Conservation (phyloP, 2,113 vertebrate species). For the Penelope pileata region DNA sequence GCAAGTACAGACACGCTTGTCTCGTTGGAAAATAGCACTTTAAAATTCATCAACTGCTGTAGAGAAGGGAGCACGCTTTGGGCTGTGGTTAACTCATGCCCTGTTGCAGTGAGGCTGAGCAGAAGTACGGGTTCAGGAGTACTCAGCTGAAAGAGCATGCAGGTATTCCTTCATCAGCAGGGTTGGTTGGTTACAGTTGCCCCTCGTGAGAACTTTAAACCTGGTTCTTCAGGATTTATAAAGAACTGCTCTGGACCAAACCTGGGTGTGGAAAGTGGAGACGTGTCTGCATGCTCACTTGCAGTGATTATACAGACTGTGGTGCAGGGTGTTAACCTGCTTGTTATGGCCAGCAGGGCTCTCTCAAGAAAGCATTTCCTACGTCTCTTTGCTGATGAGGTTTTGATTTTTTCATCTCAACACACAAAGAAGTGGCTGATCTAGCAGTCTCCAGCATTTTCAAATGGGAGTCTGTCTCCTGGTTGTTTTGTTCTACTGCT, state of each 20-base stretch:
- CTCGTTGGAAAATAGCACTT: not conserved
- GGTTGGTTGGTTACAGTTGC: not conserved
- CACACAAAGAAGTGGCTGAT: not conserved
- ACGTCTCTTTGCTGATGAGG: not conserved
- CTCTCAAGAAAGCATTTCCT: rapidly evolving
- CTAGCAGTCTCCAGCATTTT: not conserved
- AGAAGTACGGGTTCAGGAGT: not conserved
- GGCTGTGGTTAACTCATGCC: not conserved
- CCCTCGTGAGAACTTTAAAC: not conserved
- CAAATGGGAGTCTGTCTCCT: not conserved
- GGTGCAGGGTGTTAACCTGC: not conserved
- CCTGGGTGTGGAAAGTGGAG: not conserved
- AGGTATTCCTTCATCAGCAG: not conserved
- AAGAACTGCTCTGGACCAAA: not conserved
- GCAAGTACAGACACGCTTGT: conserved; percentile 14
- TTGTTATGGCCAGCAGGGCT: not conserved
- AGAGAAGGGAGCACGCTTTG: not conserved
- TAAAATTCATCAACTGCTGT: not conserved
- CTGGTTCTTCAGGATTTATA: not conserved
- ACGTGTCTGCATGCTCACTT: rapidly evolving
- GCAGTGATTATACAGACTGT: not conserved
- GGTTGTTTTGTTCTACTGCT: not conserved
- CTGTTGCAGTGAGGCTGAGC: not conserved
- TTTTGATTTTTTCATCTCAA: not conserved
- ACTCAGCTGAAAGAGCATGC: not conserved